Evolutionary conservation across 2,797 vertebrate genomes (phyloP), one percentile per base, ranked within the genome.

Genomic region (Stomatorhinus walkeri): DNA sequence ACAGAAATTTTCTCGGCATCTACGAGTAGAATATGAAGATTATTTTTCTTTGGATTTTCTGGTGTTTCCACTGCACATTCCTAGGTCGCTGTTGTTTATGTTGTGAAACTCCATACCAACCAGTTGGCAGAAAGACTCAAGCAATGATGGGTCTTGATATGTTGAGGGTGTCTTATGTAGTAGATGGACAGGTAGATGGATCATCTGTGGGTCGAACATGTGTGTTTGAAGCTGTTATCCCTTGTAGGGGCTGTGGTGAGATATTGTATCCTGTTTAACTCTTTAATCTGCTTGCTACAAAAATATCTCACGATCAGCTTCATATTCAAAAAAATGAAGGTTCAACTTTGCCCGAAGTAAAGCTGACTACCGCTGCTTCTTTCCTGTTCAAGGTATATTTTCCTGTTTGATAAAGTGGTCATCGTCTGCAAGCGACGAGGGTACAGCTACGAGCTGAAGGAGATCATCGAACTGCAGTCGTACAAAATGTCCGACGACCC

Each of bases 401-500:
- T 99, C 95, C 95, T 99, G 56, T 99, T 99, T 85, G 98, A 99
- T 93, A 99, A 99, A 96, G 98, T 99, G 91, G 98, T 99, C 91
- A 98, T 99, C 0, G 97, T 99, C 90, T 99, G 98, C 94, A 99
- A 99, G 92, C 94, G 98, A 92, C 97, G 97, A 94, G 97, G 97
- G 19, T 98, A 99, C 92, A 98, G 92, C 94, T 99, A 99, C 0
- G 98, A 99, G 94, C 96, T 99, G 90, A 99, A 98, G 92, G 98
- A 99, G 93, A 97, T 98, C 87, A 98, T 99, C 9, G 98, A 99
- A 90, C 96, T 99, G 85, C 96, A 98, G 72, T 94, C 93, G 3
- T 98, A 99, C 93, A 99, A 99, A 95, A 97, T 99, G 97, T 97
- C 97, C 0, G 98, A 99, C 0, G 98, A 99, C 92, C 98, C 97